Evolutionary conservation across 2,113 vertebrate species (phyloP), one percentile per base, ranked within the genome.

Genomic region (Callorhinus ursinus): DNA sequence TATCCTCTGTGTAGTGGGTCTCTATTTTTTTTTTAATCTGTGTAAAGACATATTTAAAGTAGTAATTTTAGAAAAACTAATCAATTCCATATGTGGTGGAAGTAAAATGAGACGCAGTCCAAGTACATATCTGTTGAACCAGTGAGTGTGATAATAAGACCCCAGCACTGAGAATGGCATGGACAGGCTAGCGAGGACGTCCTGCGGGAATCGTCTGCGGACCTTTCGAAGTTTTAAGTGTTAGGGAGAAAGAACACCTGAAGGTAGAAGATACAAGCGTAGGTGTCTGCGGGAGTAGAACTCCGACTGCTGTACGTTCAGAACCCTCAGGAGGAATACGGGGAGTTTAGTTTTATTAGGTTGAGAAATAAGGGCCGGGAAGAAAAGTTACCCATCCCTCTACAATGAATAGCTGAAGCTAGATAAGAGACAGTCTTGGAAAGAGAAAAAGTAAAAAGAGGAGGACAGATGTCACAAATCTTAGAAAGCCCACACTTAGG

Each of bases 401-500:
- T 63, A 53, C 5, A 55, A 55, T 14, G 19, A 69, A 42, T 36
- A 85, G 82, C 21, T 76, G 74, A 90, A 90, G 33, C 67, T 59
- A 79, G 24, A 36, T 77, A 79, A 77, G 39, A 82, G 36, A 53
- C 28, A 26, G 4, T 69, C 46, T 83, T 86, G 71, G 93, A 92
- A 80, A 28, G 51, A 63, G 26, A 67, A 81, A 72, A 88, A 80
- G 69, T 89, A 87, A 95, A 85, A 80, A 77, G 83, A 83, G 11
- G 51, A 91, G 42, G 36, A 93, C 67, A 93, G 71, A 86, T 96
- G 92, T 87, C 93, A 96, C 22, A 93, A 42, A 85, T 83, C 83
- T 88, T 90, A 93, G 93, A 82, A 95, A 98, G 57, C 83, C 36
- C 83, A 92, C 74, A 39, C 80, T 90, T 87, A 61, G 84, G 81